phyloP scores from a whole-genome alignment of 2,888 invertebrate species.

The Aricia artaxerxes region DNA sequence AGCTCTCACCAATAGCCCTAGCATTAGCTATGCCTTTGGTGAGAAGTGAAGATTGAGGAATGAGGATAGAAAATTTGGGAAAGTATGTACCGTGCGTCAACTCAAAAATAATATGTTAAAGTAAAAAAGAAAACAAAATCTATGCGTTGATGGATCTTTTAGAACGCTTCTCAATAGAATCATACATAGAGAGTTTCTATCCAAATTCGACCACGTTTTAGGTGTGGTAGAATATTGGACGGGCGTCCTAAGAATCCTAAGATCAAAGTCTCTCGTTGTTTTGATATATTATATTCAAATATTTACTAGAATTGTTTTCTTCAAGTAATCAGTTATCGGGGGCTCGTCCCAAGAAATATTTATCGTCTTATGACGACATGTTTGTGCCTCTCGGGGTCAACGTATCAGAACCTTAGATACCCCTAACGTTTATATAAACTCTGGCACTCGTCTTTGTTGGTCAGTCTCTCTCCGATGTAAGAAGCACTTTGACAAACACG shows the following conservation, averaged over 20 bases:
- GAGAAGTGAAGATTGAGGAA: not conserved
- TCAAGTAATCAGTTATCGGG: constrained; percentile 44
- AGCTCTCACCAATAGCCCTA: not conserved
- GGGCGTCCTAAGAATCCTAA: not conserved
- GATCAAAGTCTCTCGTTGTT: not conserved
- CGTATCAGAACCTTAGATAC: constrained; percentile 49
- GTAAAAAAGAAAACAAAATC: no score
- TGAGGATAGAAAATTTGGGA: not conserved
- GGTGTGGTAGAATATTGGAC: no score
- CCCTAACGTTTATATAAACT: constrained; percentile 59
- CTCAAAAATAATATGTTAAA: no score
- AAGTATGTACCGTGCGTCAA: not conserved
- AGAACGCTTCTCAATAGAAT: no score
- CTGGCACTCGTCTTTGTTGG: constrained; percentile 37
- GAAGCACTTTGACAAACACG: not conserved
- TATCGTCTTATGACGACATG: constrained; percentile 38
- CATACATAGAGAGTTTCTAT: no score
- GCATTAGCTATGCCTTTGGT: not conserved
- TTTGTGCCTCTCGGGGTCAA: constrained; percentile 41
- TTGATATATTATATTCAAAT: not conserved
- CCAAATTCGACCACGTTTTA: no score
- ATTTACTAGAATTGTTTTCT: constrained; percentile 36
- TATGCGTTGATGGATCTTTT: no score
- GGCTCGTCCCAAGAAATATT: constrained; percentile 56
- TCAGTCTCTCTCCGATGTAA: constrained; percentile 19